A percentile compares a stretch with the other conserved stretches of the same genome.
Conservation (phyloP, 2,888 invertebrate species). For the Perizoma affinitatum region DNA sequence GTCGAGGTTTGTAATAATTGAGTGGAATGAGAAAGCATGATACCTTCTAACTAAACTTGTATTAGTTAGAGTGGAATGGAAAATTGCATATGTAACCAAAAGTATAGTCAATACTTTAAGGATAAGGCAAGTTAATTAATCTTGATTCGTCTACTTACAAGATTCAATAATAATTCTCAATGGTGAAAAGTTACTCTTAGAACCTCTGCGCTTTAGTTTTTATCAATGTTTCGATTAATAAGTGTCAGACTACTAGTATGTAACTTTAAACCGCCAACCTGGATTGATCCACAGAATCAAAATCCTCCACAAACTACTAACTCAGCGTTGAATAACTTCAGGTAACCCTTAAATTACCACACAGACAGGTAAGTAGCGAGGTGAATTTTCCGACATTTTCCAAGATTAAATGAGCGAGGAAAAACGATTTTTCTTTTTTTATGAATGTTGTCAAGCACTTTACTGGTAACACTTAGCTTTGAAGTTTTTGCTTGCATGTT, state of each 20-base stretch:
- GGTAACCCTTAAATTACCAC: conserved; percentile 9
- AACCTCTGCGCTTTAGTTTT: too few relatives aligned
- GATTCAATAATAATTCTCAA: too few relatives aligned
- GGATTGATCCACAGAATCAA: neutral
- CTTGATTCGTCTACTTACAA: too few relatives aligned
- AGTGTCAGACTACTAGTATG: neutral
- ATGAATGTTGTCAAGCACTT: conserved; percentile 43
- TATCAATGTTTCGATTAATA: too few relatives aligned
- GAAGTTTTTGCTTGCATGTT: conserved; percentile 5
- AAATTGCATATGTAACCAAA: too few relatives aligned
- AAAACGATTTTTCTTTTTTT: conserved; percentile 44
- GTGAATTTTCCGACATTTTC: conserved; percentile 46
- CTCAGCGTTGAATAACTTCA: neutral
- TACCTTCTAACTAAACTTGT: neutral
- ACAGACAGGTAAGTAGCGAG: conserved; percentile 40
- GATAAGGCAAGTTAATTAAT: too few relatives aligned
- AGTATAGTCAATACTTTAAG: too few relatives aligned
- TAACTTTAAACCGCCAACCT: too few relatives aligned
- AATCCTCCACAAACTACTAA: neutral
- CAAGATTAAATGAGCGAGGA: conserved; percentile 48
- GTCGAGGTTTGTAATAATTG: conserved; percentile 30
- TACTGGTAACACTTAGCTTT: conserved; percentile 37
- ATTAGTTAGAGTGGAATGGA: too few relatives aligned
- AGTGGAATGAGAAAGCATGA: conserved; percentile 21
- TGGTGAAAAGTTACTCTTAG: too few relatives aligned